phyloP scores from a whole-genome alignment of 2,888 invertebrate species.

The Cloeon dipterum region DNA sequence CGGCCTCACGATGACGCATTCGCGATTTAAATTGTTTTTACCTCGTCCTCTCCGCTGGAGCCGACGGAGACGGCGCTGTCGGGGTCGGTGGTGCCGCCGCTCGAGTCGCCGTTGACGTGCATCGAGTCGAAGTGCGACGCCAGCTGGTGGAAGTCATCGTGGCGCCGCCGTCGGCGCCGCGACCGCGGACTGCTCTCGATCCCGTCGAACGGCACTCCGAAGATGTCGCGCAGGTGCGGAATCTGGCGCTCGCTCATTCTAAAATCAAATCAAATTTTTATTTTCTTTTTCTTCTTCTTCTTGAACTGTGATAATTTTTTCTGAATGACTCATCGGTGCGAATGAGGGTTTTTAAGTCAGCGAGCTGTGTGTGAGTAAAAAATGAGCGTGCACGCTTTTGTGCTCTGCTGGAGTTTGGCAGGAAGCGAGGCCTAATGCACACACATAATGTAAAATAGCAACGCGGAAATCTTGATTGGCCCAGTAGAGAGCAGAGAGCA shows the following conservation, averaged over 20 bases:
- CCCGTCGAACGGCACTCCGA: slow-evolving; percentile 23
- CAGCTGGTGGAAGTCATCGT: neutral
- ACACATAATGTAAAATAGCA: no score
- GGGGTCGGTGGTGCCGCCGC: neutral
- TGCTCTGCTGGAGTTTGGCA: no score
- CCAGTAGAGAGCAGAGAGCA: no score
- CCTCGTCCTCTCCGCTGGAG: slow-evolving; percentile 18
- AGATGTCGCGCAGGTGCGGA: slow-evolving; percentile 52
- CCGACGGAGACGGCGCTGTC: slow-evolving; percentile 20
- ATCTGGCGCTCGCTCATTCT: slow-evolving; percentile 35
- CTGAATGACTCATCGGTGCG: no score
- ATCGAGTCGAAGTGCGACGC: neutral
- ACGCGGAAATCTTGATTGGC: no score
- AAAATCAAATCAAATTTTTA: neutral
- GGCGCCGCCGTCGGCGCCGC: slow-evolving; percentile 1
- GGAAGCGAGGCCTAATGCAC: no score
- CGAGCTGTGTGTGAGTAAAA: no score
- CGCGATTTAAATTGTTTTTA: no score
- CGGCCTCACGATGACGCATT: no score
- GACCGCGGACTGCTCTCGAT: neutral
- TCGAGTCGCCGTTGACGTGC: neutral
- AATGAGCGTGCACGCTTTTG: no score
- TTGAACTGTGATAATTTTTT: no score
- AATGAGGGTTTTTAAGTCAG: no score
- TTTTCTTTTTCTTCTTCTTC: slow-evolving; percentile 3